phyloP scores from a whole-genome alignment of 2,797 vertebrate genomes.

The Poecile montanus region DNA sequence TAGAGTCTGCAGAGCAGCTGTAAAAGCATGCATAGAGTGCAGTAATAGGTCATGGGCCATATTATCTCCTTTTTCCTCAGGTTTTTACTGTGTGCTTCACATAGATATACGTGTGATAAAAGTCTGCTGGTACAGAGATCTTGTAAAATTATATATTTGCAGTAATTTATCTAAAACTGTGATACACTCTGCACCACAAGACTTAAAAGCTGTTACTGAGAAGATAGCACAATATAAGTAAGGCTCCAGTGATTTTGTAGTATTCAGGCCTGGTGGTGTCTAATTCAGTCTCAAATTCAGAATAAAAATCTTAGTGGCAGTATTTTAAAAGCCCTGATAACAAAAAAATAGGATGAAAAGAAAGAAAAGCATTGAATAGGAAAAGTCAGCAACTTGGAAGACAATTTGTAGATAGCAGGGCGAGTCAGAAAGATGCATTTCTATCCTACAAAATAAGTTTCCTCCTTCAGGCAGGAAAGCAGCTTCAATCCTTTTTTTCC shows the following conservation, averaged over 20 bases:
- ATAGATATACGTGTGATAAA: neutral
- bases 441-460: neutral
- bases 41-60: neutral
- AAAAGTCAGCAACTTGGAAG: neutral
- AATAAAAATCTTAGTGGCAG: neutral
- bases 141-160: neutral
- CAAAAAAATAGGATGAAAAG: neutral
- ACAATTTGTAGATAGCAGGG: neutral
- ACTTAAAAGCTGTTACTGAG: neutral
- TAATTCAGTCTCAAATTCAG: neutral
- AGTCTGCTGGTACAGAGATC: neutral
- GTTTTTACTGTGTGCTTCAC: neutral
- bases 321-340: neutral
- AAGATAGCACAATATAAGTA: neutral
- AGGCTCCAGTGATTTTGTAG: neutral
- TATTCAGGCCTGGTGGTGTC: neutral
- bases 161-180: slow-evolving; percentile 12
- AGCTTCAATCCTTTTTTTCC: neutral
- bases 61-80: neutral
- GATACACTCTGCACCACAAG: neutral
- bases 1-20: neutral
- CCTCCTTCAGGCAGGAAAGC: neutral
- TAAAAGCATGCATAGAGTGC: neutral
- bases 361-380: neutral
- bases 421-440: neutral